Conservation (phyloP, 2,797 vertebrate species). For the Bovichtus variegatus region DNA sequence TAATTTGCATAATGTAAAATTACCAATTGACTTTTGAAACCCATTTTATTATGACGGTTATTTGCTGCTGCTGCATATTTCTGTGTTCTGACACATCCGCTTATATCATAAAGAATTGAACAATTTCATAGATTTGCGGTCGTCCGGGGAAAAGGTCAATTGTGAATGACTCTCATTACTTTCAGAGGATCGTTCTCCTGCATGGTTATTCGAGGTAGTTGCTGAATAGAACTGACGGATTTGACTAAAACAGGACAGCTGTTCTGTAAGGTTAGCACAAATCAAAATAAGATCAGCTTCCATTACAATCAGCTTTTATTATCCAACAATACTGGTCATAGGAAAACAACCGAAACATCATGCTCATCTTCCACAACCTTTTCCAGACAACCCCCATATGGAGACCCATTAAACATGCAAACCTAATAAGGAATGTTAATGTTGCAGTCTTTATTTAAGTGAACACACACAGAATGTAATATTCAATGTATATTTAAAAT, state of each 20-base stretch:
- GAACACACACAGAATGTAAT: not conserved
- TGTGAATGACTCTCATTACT: slow-evolving; percentile 24
- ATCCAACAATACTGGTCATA: not conserved
- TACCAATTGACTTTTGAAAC: slow-evolving; percentile 48
- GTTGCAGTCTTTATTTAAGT: not conserved
- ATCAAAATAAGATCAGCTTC: slow-evolving; percentile 19
- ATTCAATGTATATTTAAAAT: not conserved
- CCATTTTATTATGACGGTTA: slow-evolving; percentile 32
- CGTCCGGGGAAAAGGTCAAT: slow-evolving; percentile 32
- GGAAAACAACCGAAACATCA: not conserved
- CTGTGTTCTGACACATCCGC: slow-evolving; percentile 9
- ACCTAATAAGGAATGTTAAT: slow-evolving; percentile 32
- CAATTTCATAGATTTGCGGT: slow-evolving; percentile 17
- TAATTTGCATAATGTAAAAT: slow-evolving; percentile 56
- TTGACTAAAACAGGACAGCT: not conserved
- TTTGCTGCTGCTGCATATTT: slow-evolving; percentile 31
- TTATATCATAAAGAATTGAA: slow-evolving; percentile 26
- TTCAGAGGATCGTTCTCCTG: not conserved
- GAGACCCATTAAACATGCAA: slow-evolving; percentile 4
- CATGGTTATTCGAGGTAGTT: not conserved
- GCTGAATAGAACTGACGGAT: not conserved
- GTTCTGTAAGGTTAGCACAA: slow-evolving; percentile 12
- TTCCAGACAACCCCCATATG: not conserved
- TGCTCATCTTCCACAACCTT: slow-evolving; percentile 3
- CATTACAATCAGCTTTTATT: slow-evolving; percentile 14